A percentile compares a stretch with the other conserved stretches of the same genome.
Conservation (phyloP, 2,888 invertebrate species). For the Microchrysa polita region DNA sequence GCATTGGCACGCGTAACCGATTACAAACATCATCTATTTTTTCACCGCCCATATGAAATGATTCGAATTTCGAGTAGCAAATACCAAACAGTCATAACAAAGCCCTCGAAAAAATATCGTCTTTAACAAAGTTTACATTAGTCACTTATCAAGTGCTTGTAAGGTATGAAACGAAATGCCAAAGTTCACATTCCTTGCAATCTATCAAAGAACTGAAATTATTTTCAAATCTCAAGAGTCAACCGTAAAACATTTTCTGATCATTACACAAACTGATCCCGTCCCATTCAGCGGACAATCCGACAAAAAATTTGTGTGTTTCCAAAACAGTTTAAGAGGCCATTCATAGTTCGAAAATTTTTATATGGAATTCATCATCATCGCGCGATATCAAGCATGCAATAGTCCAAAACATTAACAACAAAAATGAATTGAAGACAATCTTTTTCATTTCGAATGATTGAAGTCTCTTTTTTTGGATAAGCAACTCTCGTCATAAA, state of each 20-base stretch:
- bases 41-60: too few species aligned
- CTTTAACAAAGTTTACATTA: too few species aligned
- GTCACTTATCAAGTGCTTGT: background rate
- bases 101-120: too few species aligned
- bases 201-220: conserved; percentile 23
- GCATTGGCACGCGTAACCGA: too few species aligned
- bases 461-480: conserved; percentile 16
- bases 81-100: too few species aligned
- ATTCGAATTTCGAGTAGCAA: too few species aligned
- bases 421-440: too few species aligned
- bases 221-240: conserved; percentile 16
- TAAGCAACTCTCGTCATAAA: conserved; percentile 5
- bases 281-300: background rate
- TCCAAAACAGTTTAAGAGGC: conserved; percentile 46
- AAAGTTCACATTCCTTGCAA: conserved; percentile 44
- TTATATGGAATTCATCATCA: conserved; percentile 36
- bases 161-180: conserved; percentile 21
- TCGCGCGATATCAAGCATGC: background rate
- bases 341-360: conserved; percentile 40
- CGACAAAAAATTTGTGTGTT: conserved; percentile 21
- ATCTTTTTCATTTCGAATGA: conserved; percentile 20
- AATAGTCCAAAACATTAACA: background rate
- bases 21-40: too few species aligned
- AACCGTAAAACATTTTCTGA: conserved; percentile 42
- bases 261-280: conserved; percentile 42